These are phyloP conservation scores for Cydia splendana DNA, from an alignment of 1,140 invertebrate genomes.

Conservation along the genomic window DNA sequence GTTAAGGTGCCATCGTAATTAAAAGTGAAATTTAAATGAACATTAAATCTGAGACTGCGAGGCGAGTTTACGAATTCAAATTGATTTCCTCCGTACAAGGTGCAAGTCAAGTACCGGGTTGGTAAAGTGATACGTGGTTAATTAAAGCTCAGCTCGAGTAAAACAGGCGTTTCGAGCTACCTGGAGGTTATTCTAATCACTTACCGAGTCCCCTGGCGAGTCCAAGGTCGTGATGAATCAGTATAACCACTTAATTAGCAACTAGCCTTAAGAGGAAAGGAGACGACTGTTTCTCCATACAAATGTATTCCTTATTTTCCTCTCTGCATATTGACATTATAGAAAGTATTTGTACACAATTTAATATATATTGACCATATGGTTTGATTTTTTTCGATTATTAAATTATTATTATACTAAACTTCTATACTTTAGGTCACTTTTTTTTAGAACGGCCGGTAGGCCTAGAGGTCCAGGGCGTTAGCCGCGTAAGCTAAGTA, in stretches of 20 bases:
- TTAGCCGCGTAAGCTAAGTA: too few species aligned
- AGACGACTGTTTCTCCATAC: too few species aligned
- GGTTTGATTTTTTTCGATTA: too few species aligned
- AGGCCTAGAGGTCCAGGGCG: too few species aligned
- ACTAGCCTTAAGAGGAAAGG: too few species aligned
- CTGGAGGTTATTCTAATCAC: constrained; percentile 11
- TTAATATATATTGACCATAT: too few species aligned
- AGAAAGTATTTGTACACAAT: too few species aligned
- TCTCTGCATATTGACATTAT: too few species aligned
- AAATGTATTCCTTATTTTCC: too few species aligned
- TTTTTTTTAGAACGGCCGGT: too few species aligned
- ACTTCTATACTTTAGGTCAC: too few species aligned
- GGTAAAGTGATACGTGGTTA: constrained; percentile 42
- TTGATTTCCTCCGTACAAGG: constrained; percentile 33
- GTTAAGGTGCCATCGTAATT: background rate
- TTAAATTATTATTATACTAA: too few species aligned
- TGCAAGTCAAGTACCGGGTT: constrained; percentile 16
- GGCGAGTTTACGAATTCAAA: constrained; percentile 32
- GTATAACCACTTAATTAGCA: background rate
- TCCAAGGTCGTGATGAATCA: background rate
- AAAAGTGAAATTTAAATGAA: constrained; percentile 21
- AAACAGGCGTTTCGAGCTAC: constrained; percentile 10
- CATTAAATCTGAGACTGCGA: background rate
- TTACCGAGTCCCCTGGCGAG: background rate
- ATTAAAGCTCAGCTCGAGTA: constrained; percentile 26